Evolutionary conservation across 2,113 vertebrate genomes (phyloP).

Genomic region (Carettochelys insculpta): DNA sequence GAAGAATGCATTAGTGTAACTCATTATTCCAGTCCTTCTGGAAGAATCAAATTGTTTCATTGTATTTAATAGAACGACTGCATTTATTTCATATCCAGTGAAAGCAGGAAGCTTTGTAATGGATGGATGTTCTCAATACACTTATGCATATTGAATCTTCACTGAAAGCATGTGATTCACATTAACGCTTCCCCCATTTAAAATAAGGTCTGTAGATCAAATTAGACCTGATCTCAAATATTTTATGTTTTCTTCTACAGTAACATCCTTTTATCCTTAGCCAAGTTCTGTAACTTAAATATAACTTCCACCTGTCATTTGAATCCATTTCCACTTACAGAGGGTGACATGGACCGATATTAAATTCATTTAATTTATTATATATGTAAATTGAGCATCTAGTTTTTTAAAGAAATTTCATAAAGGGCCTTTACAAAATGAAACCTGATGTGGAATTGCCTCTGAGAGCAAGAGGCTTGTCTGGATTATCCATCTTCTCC

Average conservation of each 20-base stretch:
- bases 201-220: neutral
- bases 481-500: neutral
- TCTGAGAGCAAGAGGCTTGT: neutral
- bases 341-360: neutral
- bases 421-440: neutral
- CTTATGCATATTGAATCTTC: neutral
- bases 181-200: neutral
- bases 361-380: neutral
- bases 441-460: neutral
- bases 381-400: neutral
- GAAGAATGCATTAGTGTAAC: fast-evolving
- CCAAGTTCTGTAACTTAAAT: neutral
- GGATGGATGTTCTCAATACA: neutral
- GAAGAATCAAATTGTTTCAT: neutral
- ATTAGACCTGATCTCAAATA: neutral
- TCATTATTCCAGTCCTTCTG: neutral
- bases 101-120: neutral
- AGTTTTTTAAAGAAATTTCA: neutral
- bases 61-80: neutral
- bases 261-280: neutral
- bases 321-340: neutral
- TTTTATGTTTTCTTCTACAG: neutral
- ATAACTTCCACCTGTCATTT: neutral
- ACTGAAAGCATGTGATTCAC: neutral
- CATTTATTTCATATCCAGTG: neutral